These are phyloP conservation scores for Lagenorhynchus albirostris DNA, from an alignment of 2,113 vertebrate genomes.

Conservation along the genomic window DNA sequence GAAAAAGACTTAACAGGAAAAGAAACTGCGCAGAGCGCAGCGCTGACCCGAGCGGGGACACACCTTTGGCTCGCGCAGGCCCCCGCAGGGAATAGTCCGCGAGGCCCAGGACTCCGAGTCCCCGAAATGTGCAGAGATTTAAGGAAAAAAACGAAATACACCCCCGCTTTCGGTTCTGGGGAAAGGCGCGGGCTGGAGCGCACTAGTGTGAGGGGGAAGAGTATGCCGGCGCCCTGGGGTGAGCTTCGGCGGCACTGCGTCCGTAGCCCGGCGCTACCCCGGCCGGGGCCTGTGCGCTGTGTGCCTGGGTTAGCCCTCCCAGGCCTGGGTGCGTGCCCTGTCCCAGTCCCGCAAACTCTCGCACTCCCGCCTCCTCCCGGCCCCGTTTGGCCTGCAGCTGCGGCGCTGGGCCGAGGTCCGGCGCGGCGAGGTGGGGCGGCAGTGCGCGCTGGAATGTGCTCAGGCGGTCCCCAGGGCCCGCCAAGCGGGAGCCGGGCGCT, in stretches of 20 bases:
- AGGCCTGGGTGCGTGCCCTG: not conserved
- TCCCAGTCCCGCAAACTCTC: not conserved
- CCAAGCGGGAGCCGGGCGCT: constrained; percentile 29
- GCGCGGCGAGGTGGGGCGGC: not conserved
- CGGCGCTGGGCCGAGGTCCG: not conserved
- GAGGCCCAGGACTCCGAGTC: not conserved
- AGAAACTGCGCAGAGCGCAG: constrained; percentile 1
- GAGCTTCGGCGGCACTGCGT: not conserved
- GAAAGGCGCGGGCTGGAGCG: not conserved
- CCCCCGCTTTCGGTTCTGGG: not conserved
- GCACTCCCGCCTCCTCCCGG: not conserved
- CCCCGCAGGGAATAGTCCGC: not conserved
- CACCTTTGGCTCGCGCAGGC: constrained; percentile 20
- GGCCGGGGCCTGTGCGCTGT: not conserved
- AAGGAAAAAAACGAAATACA: constrained; percentile 44
- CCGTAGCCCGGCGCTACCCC: not conserved
- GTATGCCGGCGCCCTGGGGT: not conserved
- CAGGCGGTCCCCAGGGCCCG: constrained; percentile 61
- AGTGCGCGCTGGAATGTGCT: constrained; percentile 58
- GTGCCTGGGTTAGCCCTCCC: not conserved
- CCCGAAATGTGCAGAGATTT: not conserved
- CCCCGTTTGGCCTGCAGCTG: not conserved
- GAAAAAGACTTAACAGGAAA: not conserved
- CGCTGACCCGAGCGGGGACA: not conserved
- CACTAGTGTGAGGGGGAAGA: not conserved